Evolutionary conservation across 2,113 vertebrate species (phyloP).

Genomic region (Anthoscopus minutus): DNA sequence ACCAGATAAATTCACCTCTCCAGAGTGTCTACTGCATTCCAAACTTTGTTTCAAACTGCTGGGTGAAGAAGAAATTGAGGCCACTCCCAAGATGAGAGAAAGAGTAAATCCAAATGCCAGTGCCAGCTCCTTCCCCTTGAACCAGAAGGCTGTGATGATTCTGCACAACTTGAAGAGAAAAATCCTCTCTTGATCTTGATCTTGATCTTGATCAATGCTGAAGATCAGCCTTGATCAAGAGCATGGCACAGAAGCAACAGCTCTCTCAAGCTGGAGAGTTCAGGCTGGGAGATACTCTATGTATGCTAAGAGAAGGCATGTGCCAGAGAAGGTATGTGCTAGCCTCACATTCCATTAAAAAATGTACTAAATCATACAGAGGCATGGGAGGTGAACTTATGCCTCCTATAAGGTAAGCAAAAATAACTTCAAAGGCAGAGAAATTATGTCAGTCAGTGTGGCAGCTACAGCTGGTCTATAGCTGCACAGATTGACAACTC

Average conservation of each 20-base stretch:
- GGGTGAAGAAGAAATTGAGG: conserved; percentile 82
- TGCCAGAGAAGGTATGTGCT: background rate
- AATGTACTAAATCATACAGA: background rate
- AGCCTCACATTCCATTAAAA: background rate
- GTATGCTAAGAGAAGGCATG: background rate
- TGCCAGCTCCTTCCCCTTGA: conserved; percentile 80
- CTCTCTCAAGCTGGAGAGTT: background rate
- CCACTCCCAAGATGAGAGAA: conserved; percentile 80
- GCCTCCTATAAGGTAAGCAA: background rate
- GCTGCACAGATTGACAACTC: background rate
- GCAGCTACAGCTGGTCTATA: background rate
- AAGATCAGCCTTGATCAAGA: background rate
- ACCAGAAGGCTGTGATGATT: conserved; percentile 84
- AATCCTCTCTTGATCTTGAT: background rate
- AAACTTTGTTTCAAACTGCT: conserved; percentile 72
- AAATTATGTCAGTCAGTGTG: background rate
- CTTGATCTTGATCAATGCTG: too few species aligned
- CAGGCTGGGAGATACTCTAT: background rate
- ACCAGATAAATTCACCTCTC: conserved; percentile 66
- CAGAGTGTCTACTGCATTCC: conserved; percentile 83
- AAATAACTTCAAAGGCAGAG: background rate
- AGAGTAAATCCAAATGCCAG: conserved; percentile 77
- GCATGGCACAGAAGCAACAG: background rate
- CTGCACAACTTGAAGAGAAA: conserved; percentile 72
- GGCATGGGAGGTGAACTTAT: background rate